A percentile compares a stretch with the other conserved stretches of the same genome.
These are phyloP conservation scores for Pandemis cinnamomeana DNA, from an alignment of 2,888 invertebrate species.

Conservation along the genomic window DNA sequence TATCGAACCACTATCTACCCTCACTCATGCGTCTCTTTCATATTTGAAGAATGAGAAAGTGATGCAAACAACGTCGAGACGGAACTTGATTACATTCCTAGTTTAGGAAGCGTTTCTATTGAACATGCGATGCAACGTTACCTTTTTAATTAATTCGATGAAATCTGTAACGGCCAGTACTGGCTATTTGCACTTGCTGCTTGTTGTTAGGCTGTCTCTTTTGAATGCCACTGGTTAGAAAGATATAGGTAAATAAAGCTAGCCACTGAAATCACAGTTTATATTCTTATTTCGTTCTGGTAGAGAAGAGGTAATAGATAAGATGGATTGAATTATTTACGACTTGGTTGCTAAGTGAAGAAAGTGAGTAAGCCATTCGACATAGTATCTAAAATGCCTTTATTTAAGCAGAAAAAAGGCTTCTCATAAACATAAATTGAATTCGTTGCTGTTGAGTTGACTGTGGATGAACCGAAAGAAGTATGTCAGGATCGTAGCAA, in stretches of 20 bases:
- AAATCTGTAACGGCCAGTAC: background rate
- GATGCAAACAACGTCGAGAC: background rate
- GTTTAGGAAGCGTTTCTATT: background rate
- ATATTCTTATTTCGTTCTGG: background rate
- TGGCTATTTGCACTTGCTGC: background rate
- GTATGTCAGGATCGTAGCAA: no score
- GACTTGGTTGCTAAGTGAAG: no score
- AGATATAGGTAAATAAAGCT: background rate
- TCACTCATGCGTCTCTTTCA: slow-evolving; percentile 3
- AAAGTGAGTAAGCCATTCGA: background rate
- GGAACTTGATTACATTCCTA: background rate
- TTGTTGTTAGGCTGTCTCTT: background rate
- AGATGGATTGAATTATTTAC: background rate
- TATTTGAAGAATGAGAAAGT: background rate
- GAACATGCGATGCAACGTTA: background rate
- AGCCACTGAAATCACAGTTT: background rate
- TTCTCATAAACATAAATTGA: no score
- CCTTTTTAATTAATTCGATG: background rate
- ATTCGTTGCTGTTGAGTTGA: no score
- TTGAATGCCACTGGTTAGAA: background rate
- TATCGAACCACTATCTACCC: slow-evolving; percentile 25
- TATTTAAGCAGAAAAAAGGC: no score
- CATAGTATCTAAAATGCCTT: background rate
- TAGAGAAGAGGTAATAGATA: background rate
- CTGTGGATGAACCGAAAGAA: no score